Conservation (phyloP, 2,797 vertebrate species). For the Cyclura pinguis region DNA sequence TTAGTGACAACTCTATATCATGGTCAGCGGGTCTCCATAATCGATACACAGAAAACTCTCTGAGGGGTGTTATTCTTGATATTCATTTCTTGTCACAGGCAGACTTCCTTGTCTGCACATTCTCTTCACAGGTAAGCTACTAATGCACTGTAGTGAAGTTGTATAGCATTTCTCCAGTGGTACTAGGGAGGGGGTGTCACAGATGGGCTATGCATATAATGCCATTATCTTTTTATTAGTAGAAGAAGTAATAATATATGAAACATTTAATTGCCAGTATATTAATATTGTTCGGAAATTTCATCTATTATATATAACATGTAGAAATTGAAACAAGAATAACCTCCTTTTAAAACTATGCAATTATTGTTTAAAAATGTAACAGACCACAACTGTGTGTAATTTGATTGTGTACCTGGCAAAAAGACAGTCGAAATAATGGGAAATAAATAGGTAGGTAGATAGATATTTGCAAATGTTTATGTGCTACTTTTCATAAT, state of each 20-base stretch:
- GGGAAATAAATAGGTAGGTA: no score
- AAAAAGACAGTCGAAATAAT: not conserved
- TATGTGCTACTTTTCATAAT: no score
- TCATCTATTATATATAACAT: not conserved
- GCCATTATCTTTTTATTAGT: not conserved
- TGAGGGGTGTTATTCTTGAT: slow-evolving; percentile 96
- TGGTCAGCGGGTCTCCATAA: slow-evolving; percentile 98
- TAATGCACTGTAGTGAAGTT: slow-evolving; percentile 26
- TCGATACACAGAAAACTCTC: slow-evolving; percentile 96
- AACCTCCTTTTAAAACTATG: not conserved
- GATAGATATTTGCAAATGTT: no score
- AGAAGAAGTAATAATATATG: not conserved
- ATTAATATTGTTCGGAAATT: not conserved
- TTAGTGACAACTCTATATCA: slow-evolving; percentile 98
- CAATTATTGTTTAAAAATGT: not conserved
- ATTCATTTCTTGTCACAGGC: slow-evolving; percentile 98
- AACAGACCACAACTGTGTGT: not conserved
- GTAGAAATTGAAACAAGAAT: not conserved
- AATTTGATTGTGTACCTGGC: not conserved
- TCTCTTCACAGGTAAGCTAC: slow-evolving; percentile 93
- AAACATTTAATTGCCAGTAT: not conserved
- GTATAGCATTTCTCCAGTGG: not conserved
- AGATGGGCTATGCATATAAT: not conserved
- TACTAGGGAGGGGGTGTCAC: not conserved
- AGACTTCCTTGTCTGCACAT: slow-evolving; percentile 97